These are phyloP conservation scores for Microctonus aethiopoides DNA, from an alignment of 2,888 invertebrate genomes.

Conservation along the genomic window DNA sequence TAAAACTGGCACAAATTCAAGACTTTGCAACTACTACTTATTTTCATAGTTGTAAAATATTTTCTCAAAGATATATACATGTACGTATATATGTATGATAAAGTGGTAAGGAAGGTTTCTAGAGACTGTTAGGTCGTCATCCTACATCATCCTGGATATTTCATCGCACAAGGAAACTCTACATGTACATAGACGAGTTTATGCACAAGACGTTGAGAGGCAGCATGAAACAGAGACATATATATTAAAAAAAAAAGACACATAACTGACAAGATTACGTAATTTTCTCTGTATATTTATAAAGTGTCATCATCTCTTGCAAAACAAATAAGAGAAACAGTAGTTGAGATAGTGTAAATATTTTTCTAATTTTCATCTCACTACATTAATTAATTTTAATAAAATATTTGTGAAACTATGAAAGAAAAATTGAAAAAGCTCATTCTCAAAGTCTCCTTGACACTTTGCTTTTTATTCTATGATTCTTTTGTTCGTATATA, in stretches of 20 bases:
- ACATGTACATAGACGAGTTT: constrained; percentile 27
- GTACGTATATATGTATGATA: not conserved
- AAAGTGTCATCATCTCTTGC: not conserved
- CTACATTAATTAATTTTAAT: too few species aligned
- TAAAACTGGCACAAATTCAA: constrained; percentile 36
- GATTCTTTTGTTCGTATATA: not conserved
- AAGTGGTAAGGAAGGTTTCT: not conserved
- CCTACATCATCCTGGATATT: not conserved
- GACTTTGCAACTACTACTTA: constrained; percentile 44
- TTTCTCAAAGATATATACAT: constrained; percentile 11
- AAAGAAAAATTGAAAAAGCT: too few species aligned
- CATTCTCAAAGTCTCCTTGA: not conserved
- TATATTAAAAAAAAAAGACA: not conserved
- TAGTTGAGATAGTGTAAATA: too few species aligned
- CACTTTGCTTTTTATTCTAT: not conserved
- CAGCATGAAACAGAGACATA: not conserved
- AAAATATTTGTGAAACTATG: too few species aligned
- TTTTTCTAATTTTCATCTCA: too few species aligned
- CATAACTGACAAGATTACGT: too few species aligned
- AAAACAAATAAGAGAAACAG: too few species aligned
- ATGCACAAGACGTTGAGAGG: constrained; percentile 25
- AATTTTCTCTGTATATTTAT: too few species aligned
- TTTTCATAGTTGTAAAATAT: constrained; percentile 45
- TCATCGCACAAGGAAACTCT: constrained; percentile 15
- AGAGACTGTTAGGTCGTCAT: constrained; percentile 11